Base-by-base conservation (phyloP, 2,797 vertebrate species). In the Triplophysa yarkandensis region DNA sequence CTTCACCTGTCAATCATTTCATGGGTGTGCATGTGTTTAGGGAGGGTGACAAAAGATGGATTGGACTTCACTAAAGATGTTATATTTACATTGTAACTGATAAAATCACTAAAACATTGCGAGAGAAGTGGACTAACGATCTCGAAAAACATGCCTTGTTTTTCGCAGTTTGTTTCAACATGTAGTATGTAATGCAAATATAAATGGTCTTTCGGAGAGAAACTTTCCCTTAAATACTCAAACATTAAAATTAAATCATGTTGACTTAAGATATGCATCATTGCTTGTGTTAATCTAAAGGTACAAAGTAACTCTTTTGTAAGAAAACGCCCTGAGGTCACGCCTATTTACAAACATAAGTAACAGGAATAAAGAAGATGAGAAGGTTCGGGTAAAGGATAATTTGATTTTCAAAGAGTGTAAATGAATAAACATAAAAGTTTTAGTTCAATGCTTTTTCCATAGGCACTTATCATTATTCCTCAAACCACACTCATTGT, bases 381-480 rank as follows among this genome's bases (percentile, higher is more conserved):
- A n/a, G n/a, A n/a, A n/a, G n/a, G n/a, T n/a, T n/a, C n/a, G n/a
- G n/a, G n/a, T n/a, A n/a, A n/a, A n/a, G n/a, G n/a, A n/a, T n/a
- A n/a, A n/a, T n/a, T n/a, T n/a, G n/a, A n/a, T n/a, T n/a, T n/a
- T n/a, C n/a, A n/a, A n/a, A n/a, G n/a, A n/a, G n/a, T n/a, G n/a
- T n/a, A n/a, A n/a, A n/a, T n/a, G n/a, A 44, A 57, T 44, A 30
- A 1, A 32, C 19, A 30, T 61, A 30, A 41, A n/a, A 68, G 6
- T 43, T 63, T 87, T 87, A 57, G 41, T 78, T 85, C 76, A 80
- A 79, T 82, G 79, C 69, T 79, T 74, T 87, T 85, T 88, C 84
- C 88, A 88, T 85, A 89, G 82, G 84, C 88, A 92, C 87, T 83
- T 86, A 89, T 91, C 88, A 76, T 81, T 54, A 44, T 34, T 57